Conservation (phyloP, 1,140 invertebrate genomes). For the Hirudo medicinalis region DNA sequence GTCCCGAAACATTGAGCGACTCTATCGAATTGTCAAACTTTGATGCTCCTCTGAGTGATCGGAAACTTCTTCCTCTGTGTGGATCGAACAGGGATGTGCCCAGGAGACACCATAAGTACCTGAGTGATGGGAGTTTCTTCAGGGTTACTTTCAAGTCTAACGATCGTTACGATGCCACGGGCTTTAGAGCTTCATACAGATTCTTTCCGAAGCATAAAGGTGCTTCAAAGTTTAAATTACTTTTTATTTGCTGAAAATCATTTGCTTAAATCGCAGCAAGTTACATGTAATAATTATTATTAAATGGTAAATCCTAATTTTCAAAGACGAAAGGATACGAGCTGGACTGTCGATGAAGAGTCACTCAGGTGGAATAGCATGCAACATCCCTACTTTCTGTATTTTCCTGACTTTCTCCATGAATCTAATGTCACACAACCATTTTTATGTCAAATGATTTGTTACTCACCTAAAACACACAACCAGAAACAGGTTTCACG, state of each 20-base stretch:
- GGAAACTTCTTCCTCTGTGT: background rate
- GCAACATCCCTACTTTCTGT: no score
- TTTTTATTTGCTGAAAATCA: background rate
- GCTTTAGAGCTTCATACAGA: conserved; percentile 11
- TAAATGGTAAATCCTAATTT: no score
- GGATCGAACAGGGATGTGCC: background rate
- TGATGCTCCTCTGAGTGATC: background rate
- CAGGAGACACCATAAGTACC: background rate
- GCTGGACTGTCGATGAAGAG: no score
- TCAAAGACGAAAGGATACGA: no score
- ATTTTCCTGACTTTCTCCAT: no score
- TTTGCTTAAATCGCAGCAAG: no score
- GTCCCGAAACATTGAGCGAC: conserved; percentile 70
- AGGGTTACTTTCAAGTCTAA: conserved; percentile 7
- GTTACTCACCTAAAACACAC: no score
- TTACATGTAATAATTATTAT: no score
- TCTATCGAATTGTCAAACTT: conserved; percentile 86
- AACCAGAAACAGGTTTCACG: no score
- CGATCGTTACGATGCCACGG: conserved; percentile 4
- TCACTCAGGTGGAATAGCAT: no score
- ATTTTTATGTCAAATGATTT: no score
- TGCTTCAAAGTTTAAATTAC: background rate
- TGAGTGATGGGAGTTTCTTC: background rate
- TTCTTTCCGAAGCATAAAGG: conserved; percentile 5
- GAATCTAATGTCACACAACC: no score